These are phyloP conservation scores for Alfaro cultratus DNA, from an alignment of 2,797 vertebrate species.

Conservation along the genomic window DNA sequence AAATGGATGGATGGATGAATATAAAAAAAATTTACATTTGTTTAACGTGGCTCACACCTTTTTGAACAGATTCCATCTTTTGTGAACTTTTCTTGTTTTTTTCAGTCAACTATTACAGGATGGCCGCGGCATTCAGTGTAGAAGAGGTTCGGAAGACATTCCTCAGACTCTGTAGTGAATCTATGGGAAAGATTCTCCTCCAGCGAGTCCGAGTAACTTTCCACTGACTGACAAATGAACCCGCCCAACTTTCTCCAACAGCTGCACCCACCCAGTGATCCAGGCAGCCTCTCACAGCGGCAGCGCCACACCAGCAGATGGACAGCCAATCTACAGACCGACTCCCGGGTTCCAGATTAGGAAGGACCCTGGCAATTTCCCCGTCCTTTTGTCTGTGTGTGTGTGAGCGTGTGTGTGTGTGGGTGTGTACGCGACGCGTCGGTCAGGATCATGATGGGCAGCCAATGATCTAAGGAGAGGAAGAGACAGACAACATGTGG, in stretches of 20 bases:
- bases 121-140: background rate
- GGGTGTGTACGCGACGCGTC: conserved; percentile 12
- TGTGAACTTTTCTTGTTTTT: background rate
- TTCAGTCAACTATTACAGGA: background rate
- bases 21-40: too few species aligned
- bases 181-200: background rate
- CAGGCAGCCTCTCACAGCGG: conserved; percentile 15
- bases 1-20: too few species aligned
- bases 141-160: background rate
- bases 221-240: conserved; percentile 18
- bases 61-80: background rate
- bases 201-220: background rate
- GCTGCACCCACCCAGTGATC: conserved; percentile 18
- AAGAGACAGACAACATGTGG: conserved; percentile 47
- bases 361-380: conserved; percentile 23
- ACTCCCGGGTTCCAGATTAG: conserved; percentile 58
- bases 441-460: conserved; percentile 48
- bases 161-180: background rate
- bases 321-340: conserved; percentile 39
- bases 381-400: conserved; percentile 31
- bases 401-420: conserved; percentile 19
- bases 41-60: background rate
- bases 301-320: background rate
- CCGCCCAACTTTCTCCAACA: conserved; percentile 8
- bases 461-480: conserved; percentile 38